Evolutionary conservation across 1,140 invertebrate genomes (phyloP).

Genomic region (Copidosoma floridanum): DNA sequence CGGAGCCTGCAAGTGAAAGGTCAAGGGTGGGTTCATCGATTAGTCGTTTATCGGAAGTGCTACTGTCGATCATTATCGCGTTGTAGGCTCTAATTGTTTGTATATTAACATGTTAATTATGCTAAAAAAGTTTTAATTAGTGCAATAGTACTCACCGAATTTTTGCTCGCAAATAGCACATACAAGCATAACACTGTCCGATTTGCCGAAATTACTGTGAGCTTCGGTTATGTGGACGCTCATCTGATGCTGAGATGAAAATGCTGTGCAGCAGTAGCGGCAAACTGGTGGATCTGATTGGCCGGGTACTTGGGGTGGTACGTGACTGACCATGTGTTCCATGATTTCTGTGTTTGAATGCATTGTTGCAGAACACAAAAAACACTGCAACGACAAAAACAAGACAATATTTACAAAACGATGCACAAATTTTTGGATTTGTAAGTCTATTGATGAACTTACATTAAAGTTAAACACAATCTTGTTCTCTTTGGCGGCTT

Average conservation of each 20-base stretch:
- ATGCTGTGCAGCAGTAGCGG: slow-evolving; percentile 51
- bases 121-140: neutral
- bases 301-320: slow-evolving; percentile 50
- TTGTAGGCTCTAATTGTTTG: too few species aligned
- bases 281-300: slow-evolving; percentile 48
- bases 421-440: neutral
- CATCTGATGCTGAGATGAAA: slow-evolving; percentile 51
- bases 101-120: neutral
- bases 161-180: slow-evolving; percentile 71
- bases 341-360: slow-evolving; percentile 61
- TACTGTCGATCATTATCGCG: too few species aligned
- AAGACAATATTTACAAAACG: neutral
- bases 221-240: slow-evolving; percentile 47
- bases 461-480: slow-evolving; percentile 44
- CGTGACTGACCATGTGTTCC: slow-evolving; percentile 70
- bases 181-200: slow-evolving; percentile 55
- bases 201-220: slow-evolving; percentile 50
- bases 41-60: too few species aligned
- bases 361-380: slow-evolving; percentile 60
- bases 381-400: slow-evolving; percentile 51
- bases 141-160: slow-evolving; percentile 44
- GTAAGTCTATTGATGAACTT: neutral
- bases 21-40: too few species aligned
- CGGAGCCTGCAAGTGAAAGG: slow-evolving; percentile 33
- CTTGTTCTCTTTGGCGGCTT: slow-evolving; percentile 36